Percentiles rank a stretch among this genome's conserved stretches.
These are phyloP conservation scores for Elymnias hypermnestra DNA, from an alignment of 1,140 invertebrate species.

Conservation along the genomic window DNA sequence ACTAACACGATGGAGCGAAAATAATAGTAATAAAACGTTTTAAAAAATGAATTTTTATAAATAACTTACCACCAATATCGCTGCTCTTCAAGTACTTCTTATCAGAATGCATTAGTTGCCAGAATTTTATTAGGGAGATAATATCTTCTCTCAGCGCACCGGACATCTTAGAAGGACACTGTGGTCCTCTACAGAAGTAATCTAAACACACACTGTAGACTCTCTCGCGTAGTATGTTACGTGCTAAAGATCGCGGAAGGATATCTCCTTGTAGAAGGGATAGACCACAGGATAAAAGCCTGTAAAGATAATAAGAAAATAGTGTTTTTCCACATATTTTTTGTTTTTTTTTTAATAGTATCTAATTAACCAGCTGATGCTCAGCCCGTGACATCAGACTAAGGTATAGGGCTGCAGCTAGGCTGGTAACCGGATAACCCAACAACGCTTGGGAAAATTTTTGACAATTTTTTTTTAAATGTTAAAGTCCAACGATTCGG, in stretches of 20 bases:
- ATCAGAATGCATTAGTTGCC: conserved; percentile 96
- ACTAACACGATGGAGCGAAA: no score
- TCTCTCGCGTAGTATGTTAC: conserved; percentile 94
- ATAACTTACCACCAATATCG: conserved; percentile 68
- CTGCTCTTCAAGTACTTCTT: conserved; percentile 95
- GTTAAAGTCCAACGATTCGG: no score
- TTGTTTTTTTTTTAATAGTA: no score
- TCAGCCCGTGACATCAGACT: no score
- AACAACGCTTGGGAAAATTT: no score
- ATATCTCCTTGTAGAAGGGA: conserved; percentile 96
- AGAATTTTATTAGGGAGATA: conserved; percentile 93
- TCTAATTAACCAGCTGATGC: no score
- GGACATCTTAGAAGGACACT: conserved; percentile 88
- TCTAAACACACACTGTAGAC: conserved; percentile 96
- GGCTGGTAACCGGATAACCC: no score
- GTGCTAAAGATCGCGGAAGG: conserved; percentile 88
- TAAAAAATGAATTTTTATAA: no score
- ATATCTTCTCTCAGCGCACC: conserved; percentile 93
- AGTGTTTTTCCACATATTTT: no score
- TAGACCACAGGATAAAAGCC: conserved; percentile 93
- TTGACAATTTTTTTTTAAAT: no score
- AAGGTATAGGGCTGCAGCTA: no score
- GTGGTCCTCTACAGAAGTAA: conserved; percentile 93
- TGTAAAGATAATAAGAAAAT: conserved; percentile 52
- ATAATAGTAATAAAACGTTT: no score